These are phyloP conservation scores for Nomia melanderi DNA, from an alignment of 1,140 invertebrate genomes.

Conservation along the genomic window DNA sequence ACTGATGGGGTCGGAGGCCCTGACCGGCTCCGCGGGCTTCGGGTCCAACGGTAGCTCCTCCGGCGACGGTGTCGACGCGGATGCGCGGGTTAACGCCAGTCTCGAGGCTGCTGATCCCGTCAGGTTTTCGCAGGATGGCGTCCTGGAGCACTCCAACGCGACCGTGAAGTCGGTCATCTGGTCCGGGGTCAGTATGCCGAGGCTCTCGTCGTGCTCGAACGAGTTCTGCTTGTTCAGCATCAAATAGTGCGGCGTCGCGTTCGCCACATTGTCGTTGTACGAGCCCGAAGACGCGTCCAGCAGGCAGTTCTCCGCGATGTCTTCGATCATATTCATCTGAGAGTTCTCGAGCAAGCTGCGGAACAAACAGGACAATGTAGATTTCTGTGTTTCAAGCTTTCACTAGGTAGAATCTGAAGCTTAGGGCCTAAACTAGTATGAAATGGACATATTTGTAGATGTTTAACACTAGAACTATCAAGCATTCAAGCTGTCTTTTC, in stretches of 20 bases:
- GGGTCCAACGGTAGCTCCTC: conserved; percentile 91
- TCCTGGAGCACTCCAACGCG: conserved; percentile 82
- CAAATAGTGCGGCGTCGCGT: conserved; percentile 71
- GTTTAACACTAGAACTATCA: no score
- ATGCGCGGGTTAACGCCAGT: conserved; percentile 61
- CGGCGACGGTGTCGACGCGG: conserved; percentile 79
- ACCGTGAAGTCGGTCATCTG: conserved; percentile 90
- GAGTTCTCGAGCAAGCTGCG: conserved; percentile 64
- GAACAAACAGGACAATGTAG: not conserved
- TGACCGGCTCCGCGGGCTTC: conserved; percentile 66
- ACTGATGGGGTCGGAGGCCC: conserved; percentile 81
- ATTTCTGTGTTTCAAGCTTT: no score
- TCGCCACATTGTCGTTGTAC: conserved; percentile 75
- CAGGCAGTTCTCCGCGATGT: conserved; percentile 68
- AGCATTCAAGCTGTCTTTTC: no score
- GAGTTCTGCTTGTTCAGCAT: conserved; percentile 87
- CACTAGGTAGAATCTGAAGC: no score
- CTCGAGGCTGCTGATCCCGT: conserved; percentile 65
- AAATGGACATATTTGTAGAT: no score
- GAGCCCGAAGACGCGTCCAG: conserved; percentile 60
- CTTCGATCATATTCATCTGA: conserved; percentile 69
- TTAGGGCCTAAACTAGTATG: no score
- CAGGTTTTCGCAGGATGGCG: conserved; percentile 81
- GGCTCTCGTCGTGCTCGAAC: conserved; percentile 88
- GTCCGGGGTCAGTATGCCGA: conserved; percentile 92